Base-by-base conservation (phyloP, 2,888 invertebrate genomes). In the Nipponacmea schrenckii region DNA sequence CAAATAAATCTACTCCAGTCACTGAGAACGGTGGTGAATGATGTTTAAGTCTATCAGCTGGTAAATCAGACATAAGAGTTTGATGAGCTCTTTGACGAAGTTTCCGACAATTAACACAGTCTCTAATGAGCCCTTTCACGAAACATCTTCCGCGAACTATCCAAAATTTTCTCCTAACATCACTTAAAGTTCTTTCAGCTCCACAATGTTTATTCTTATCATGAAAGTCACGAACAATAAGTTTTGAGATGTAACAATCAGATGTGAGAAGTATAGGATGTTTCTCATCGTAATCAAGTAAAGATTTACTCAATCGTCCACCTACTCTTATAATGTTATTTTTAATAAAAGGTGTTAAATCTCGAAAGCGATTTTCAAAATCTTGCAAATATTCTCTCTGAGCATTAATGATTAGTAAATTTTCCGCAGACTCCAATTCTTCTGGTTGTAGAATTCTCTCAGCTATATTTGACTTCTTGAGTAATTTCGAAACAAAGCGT, bases 1-100 rank as follows among this genome's bases (percentile, higher is more conserved):
- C 71, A 68, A 71, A 71, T 17, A 71, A 31, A 50, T 71, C 71
- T 3, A 71, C 68, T 8, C 71, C 68, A 1, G 68, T 68, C 15
- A 67, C 45, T 5, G 46, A 10, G 46, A 71, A 71, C 17, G 71
- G 71, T 1, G 71, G 71, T 10, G 63, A 62, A 17, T 45, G 31
- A 4, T 15, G 26, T 20, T 46, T 68, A 5, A 67, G 8, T 50
- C 64, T 44, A 1, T 71, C 64, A 20, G 64, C 39, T 0, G 71
- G 71, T 27, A 71, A 46, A 63, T 71, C 67, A 62, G 20, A 48
- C 71, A 68, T 71, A 10, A 68, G 39, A 26, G 68, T 48, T 12
- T 12, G 8, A 39, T 71, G 67, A 12, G 46, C 63, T 3, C 48
- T 17, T 63, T 68, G 64, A 48, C 67, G 46, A 0, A 64, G 39